Base-by-base conservation (phyloP, 2,113 vertebrate species). In the Struthidea cinerea region DNA sequence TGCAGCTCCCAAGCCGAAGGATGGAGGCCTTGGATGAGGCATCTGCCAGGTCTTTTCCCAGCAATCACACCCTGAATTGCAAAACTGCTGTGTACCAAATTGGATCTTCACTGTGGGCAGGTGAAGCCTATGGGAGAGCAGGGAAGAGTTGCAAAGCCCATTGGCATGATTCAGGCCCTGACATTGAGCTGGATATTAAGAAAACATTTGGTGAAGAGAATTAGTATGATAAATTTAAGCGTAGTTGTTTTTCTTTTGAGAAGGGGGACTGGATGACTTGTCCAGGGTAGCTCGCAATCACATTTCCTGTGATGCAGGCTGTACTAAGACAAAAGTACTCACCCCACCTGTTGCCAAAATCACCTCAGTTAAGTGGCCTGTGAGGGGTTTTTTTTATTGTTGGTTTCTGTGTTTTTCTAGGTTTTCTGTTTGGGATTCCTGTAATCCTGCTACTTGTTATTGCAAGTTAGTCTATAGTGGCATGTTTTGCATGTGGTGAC, bases 1-100 rank as follows among this genome's bases (percentile, higher is more conserved):
- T 33, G 57, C 0, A 0, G 5, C 32, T 88, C 49, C 42, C 1
- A 4, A 27, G n/a, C 13, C n/a, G 16, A 82, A 52, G 61, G 35
- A 30, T 39, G 44, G 47, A 64, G n/a, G 46, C 24, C 30, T 7
- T 4, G 2, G 6, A 3, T 55, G 26, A 81, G 56, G 52, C 26
- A 3, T 52, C 39, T 70, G 16, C 33, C 23, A 24, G 52, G 57
- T 70, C 23, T 61, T 78, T 83, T 52, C 69, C 22, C 37, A 63
- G 16, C 23, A 50, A 13, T 41, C 22, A 67, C 26, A 42, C 27
- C 33, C 42, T 5, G 1, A 39, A 64, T 53, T 49, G 33, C 76
- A 61, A 23, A 91, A 79, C 39, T 26, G 10, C 15, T 3, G 15
- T 70, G 11, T 41, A 15, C 42, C 13, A 39, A 28, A 4, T 7